Base-by-base conservation (phyloP, 1,140 invertebrate species). In the Coptotermes formosanus region DNA sequence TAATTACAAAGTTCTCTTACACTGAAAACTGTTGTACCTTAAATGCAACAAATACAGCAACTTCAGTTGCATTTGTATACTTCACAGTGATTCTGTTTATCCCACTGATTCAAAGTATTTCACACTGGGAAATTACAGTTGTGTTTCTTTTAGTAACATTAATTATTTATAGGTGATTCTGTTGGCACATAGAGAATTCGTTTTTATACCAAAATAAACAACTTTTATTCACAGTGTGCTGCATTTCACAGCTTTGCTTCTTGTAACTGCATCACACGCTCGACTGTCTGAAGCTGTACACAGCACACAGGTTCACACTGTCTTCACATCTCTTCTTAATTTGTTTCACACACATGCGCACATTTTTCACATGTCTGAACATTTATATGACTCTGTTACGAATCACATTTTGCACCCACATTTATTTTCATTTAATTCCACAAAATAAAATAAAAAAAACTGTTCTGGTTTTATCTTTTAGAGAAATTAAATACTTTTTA, bases 181-280 rank as follows among this genome's bases (percentile, higher is more conserved):
- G n/a, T 75, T 75, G 64, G 64, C 64, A 75, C 64, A 30, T 75
- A 75, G 64, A 75, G 64, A 75, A 75, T 75, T 75, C 64, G 30
- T 75, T 75, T 75, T 75, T 75, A 75, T 75, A 75, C 64, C 64
- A 30, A 75, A 55, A 75, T 30, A 75, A 75, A 75, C 64, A 75
- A 11, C 0, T 55, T 55, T 9, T 21, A 21, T 55, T 75, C 6
- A 75, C 14, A n/a, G 64, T 75, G n/a, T 30, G n/a, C n/a, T 30
- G 64, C 14, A 7, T 25, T 75, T n/a, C 64, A 75, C 64, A 75
- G 64, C 64, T n/a, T 75, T 14, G 16, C 64, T 75, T 75, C 8
- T 30, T 16, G n/a, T 30, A 30, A 75, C 16, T 21, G 19, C 3
- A 21, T 21, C 52, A 19, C 19, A 21, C 52, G 21, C 6, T 19